These are phyloP conservation scores for Tinea trinotella DNA, from an alignment of 2,888 invertebrate genomes.

Conservation along the genomic window DNA sequence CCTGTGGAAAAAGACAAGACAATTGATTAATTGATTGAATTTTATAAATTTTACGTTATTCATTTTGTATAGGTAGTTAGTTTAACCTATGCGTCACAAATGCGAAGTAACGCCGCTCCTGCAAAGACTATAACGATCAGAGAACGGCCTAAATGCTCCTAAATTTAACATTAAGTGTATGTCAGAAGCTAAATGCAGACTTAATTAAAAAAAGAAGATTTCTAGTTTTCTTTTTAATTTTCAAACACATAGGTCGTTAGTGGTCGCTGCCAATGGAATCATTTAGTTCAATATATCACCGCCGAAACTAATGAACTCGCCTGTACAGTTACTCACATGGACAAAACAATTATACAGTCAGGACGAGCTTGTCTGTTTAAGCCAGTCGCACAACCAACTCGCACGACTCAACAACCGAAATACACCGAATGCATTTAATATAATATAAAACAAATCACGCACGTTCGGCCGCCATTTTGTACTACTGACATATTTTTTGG, in stretches of 20 bases:
- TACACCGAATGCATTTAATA: background rate
- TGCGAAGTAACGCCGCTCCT: too few species aligned
- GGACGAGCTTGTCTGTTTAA: slow-evolving; percentile 34
- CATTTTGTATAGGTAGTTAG: too few species aligned
- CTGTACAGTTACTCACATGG: slow-evolving; percentile 52
- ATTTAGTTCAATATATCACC: background rate
- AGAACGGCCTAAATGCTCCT: too few species aligned
- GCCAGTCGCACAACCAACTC: background rate
- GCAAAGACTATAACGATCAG: too few species aligned
- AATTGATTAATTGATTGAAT: too few species aligned
- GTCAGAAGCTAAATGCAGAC: too few species aligned
- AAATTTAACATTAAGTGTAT: too few species aligned
- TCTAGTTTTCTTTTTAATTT: background rate
- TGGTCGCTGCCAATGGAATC: background rate
- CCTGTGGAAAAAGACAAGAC: too few species aligned
- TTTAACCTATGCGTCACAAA: too few species aligned
- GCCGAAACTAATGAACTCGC: slow-evolving; percentile 5
- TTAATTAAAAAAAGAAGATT: too few species aligned
- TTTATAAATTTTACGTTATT: too few species aligned
- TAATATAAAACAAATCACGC: slow-evolving; percentile 30
- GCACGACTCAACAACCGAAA: slow-evolving; percentile 8
- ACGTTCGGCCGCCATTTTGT: slow-evolving; percentile 60
- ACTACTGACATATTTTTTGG: slow-evolving; percentile 71
- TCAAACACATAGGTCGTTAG: slow-evolving; percentile 6
- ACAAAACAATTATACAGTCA: slow-evolving; percentile 59